Evolutionary conservation across 2,797 vertebrate species (phyloP).

Genomic region (Pangasius djambal): DNA sequence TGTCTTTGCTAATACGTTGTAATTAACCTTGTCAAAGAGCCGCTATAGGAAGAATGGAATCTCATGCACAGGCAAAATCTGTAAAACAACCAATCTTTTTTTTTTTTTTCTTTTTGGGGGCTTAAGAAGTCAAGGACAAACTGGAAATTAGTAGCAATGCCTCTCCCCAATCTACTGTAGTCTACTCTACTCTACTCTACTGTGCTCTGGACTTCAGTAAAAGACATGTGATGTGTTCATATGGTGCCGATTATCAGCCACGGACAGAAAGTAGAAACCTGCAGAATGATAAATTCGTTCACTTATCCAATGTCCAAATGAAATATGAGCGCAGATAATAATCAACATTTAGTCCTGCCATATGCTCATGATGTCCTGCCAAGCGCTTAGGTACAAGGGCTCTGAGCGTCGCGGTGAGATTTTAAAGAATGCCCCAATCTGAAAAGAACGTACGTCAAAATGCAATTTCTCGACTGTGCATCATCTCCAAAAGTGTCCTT

Average conservation of each 20-base stretch:
- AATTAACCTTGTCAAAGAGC: conserved; percentile 55
- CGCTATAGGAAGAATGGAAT: conserved; percentile 16
- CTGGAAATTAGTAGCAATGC: conserved; percentile 67
- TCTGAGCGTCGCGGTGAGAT: conserved; percentile 67
- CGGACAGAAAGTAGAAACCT: conserved; percentile 53
- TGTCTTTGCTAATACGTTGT: conserved; percentile 40
- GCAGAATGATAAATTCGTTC: conserved; percentile 74
- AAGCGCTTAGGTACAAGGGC: conserved; percentile 73
- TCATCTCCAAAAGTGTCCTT: neutral
- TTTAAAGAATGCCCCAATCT: conserved; percentile 28
- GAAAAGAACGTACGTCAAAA: neutral
- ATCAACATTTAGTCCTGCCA: conserved; percentile 77
- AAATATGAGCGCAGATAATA: conserved; percentile 76
- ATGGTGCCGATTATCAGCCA: conserved; percentile 67
- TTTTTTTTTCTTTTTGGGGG: conserved; percentile 30
- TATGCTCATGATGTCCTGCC: conserved; percentile 75
- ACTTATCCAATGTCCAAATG: conserved; percentile 72
- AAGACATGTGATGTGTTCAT: conserved; percentile 56
- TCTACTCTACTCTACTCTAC: conserved; percentile 15
- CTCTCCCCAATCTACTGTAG: neutral
- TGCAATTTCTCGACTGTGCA: neutral
- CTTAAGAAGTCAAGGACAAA: conserved; percentile 72
- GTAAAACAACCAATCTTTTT: conserved; percentile 31
- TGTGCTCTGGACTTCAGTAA: conserved; percentile 63
- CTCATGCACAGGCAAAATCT: conserved; percentile 30